Evolutionary conservation across 2,797 vertebrate species (phyloP).

Genomic region (Brotula barbata): DNA sequence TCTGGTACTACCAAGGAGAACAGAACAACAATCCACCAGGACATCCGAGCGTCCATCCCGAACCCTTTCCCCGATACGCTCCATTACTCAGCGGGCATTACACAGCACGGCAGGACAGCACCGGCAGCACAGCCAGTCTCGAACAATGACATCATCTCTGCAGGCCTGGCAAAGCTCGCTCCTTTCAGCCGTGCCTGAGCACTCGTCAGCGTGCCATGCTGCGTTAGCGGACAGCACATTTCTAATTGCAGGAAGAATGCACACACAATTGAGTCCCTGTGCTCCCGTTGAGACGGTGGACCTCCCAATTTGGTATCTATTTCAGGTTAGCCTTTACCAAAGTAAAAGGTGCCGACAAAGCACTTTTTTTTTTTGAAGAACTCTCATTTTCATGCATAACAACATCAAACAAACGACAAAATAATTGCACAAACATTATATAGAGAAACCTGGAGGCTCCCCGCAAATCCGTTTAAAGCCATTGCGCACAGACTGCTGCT

Average conservation of each 20-base stretch:
- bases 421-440: too few relatives aligned
- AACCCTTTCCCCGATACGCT: slow-evolving; percentile 23
- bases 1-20: slow-evolving; percentile 54
- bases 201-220: slow-evolving; percentile 13
- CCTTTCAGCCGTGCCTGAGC: slow-evolving; percentile 22
- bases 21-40: slow-evolving; percentile 29
- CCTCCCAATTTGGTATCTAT: background rate
- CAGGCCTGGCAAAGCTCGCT: slow-evolving; percentile 67
- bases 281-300: background rate
- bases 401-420: background rate
- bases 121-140: slow-evolving; percentile 31
- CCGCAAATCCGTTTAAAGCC: too few relatives aligned
- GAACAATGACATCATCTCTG: slow-evolving; percentile 81
- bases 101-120: slow-evolving; percentile 37
- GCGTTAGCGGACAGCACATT: slow-evolving; percentile 5
- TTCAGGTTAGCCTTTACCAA: slow-evolving; percentile 5
- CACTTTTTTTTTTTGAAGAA: too few relatives aligned
- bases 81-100: slow-evolving; percentile 55
- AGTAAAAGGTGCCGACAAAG: background rate
- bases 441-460: too few relatives aligned
- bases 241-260: background rate
- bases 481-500: too few relatives aligned
- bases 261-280: slow-evolving; percentile 22
- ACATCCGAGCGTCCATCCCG: slow-evolving; percentile 25
- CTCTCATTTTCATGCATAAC: too few relatives aligned